Evolutionary conservation across 2,797 vertebrate species (phyloP).

Genomic region (Notoglanidium macrostoma): DNA sequence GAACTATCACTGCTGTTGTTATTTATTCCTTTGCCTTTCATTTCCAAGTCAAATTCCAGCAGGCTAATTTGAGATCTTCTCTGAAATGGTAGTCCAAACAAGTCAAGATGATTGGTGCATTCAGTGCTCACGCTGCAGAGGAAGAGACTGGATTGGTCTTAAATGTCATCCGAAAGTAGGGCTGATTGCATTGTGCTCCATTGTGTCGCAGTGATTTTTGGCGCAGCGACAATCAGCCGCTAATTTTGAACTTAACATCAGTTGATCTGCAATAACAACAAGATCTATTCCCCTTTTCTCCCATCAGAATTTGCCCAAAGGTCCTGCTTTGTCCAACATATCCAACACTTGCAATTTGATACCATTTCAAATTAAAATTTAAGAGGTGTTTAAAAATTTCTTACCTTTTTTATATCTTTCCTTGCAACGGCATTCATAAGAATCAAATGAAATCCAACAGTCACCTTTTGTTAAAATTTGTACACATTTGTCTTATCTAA

Average conservation of each 20-base stretch:
- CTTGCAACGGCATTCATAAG: not conserved
- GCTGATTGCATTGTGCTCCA: constrained; percentile 74
- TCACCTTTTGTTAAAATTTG: not conserved
- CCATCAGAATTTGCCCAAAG: not conserved
- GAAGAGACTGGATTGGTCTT: constrained; percentile 69
- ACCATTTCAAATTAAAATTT: not conserved
- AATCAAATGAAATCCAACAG: not conserved
- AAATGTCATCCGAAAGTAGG: constrained; percentile 74
- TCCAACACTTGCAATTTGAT: not conserved
- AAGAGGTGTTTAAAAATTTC: not conserved
- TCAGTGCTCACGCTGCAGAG: constrained; percentile 70
- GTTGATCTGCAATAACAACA: constrained; percentile 14
- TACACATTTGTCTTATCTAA: not conserved
- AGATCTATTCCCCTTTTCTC: not conserved
- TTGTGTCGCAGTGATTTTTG: constrained; percentile 67
- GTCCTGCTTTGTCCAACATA: not conserved
- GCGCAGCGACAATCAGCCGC: constrained; percentile 66
- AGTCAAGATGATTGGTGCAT: constrained; percentile 72
- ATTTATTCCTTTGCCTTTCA: constrained; percentile 68
- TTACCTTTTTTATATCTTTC: not conserved
- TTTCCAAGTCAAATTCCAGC: constrained; percentile 72
- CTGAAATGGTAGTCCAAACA: constrained; percentile 67
- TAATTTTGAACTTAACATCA: constrained; percentile 61
- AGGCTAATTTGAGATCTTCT: constrained; percentile 70
- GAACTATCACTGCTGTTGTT: constrained; percentile 70